Evolutionary conservation across 2,797 vertebrate genomes (phyloP).

Genomic region (Huso huso): DNA sequence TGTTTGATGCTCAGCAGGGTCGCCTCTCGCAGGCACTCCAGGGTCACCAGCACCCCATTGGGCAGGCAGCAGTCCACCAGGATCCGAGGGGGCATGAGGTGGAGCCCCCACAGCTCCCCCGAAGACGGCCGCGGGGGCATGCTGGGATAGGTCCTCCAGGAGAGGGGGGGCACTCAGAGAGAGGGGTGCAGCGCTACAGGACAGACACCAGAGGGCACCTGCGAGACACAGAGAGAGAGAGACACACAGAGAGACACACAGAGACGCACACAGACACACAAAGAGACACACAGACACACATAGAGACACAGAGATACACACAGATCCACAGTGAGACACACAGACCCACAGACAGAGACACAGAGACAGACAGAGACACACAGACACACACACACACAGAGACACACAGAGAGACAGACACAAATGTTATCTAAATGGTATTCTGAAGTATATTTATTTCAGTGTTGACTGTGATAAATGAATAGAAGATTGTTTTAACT

Average conservation of each 20-base stretch:
- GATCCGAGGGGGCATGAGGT: constrained; percentile 67
- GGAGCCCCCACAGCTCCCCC: constrained; percentile 66
- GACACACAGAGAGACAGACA: background rate
- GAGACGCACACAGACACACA: background rate
- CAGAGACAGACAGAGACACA: too few relatives aligned
- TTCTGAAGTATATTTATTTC: too few relatives aligned
- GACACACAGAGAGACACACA: background rate
- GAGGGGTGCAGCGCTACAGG: constrained; percentile 4
- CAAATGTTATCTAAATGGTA: too few relatives aligned
- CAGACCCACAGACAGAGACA: too few relatives aligned
- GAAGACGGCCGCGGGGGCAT: constrained; percentile 60
- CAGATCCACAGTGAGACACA: too few relatives aligned
- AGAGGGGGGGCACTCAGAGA: background rate
- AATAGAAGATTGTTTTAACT: background rate
- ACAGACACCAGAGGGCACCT: constrained; percentile 12
- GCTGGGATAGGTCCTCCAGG: constrained; percentile 4
- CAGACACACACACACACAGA: too few relatives aligned
- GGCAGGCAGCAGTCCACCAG: constrained; percentile 69
- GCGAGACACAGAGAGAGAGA: background rate
- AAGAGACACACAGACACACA: too few relatives aligned
- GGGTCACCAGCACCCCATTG: constrained; percentile 63
- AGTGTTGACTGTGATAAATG: background rate
- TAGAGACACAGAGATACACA: background rate
- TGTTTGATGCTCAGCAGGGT: constrained; percentile 63
- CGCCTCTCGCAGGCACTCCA: constrained; percentile 67